Evolutionary conservation across 2,888 invertebrate species (phyloP).

Genomic region (Sarcophaga subvicina): DNA sequence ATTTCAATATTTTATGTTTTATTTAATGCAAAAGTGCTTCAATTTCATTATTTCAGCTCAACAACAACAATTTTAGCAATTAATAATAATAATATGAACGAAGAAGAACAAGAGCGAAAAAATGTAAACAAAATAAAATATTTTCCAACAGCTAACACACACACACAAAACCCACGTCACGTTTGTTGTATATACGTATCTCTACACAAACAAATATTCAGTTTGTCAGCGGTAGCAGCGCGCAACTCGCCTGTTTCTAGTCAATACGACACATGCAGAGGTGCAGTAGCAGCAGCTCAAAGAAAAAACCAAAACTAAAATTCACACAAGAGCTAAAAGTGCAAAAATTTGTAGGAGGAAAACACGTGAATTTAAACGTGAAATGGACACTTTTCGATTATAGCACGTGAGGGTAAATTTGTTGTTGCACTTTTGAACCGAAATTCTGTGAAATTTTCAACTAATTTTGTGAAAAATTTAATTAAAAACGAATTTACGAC

Average conservation of each 20-base stretch:
- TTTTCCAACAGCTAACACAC: conserved; percentile 48
- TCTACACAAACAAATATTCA: conserved; percentile 29
- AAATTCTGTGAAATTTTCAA: conserved; percentile 52
- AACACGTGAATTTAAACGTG: conserved; percentile 55
- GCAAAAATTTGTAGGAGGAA: conserved; percentile 49
- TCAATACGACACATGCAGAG: conserved; percentile 25
- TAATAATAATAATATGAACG: neutral
- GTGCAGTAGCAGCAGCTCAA: neutral
- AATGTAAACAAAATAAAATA: conserved; percentile 60
- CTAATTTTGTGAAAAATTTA: conserved; percentile 55
- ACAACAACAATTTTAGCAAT: conserved; percentile 5
- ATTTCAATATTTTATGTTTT: neutral
- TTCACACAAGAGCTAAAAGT: conserved; percentile 21
- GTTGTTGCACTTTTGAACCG: conserved; percentile 41
- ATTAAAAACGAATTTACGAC: conserved; percentile 67
- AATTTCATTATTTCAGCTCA: conserved; percentile 49
- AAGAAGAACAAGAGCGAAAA: conserved; percentile 27
- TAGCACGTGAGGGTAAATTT: conserved; percentile 6
- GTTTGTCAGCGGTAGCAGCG: conserved; percentile 36
- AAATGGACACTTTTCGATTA: conserved; percentile 41
- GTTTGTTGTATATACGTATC: neutral
- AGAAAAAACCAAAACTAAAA: conserved; percentile 18
- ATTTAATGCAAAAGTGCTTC: neutral
- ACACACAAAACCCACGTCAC: neutral
- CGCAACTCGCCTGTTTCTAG: conserved; percentile 41